Evolutionary conservation across 2,888 invertebrate genomes (phyloP), one percentile per base, ranked within the genome.

Genomic region (Caenorhabditis angaria): DNA sequence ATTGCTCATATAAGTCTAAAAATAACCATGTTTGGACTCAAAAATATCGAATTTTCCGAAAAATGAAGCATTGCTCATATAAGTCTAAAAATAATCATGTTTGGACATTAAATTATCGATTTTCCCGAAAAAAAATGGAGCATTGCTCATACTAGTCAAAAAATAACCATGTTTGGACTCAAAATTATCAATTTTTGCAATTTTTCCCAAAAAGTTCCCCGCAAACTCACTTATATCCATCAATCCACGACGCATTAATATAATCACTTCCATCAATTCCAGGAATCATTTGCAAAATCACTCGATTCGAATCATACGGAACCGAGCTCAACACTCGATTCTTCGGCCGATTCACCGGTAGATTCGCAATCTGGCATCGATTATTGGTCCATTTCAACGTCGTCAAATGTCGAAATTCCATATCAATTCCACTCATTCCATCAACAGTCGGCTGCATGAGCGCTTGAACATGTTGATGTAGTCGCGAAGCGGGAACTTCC

Each of bases 171-270:
- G n/a, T n/a, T n/a, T n/a, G n/a, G n/a, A n/a, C n/a, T n/a, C n/a
- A n/a, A n/a, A n/a, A n/a, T n/a, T n/a, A n/a, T n/a, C n/a, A n/a
- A n/a, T n/a, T n/a, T n/a, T n/a, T 60, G n/a, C 56, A 61, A 25
- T n/a, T 70, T 14, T 60, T 50, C 6, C 27, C 27, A 47, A 20
- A 22, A 47, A 35, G 20, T n/a, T n/a, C n/a, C n/a, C n/a, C 1
- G 4, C 0, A 4, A 20, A 62, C 64, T 64, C 32, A 78, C 75
- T 83, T 76, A 73, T 87, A 87, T n/a, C 87, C 97, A 88, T 99
- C 99, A 79, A 99, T 94, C 87, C 97, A 94, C 86, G 95, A 96
- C 50, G 97, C 97, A 88, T 99, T 99, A 83, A 99, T 95, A 88
- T 99, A 99, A 89, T 99, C 99, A 1, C 95, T 95, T 6, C 90